A percentile compares a stretch with the other conserved stretches of the same genome.
These are phyloP conservation scores for Propithecus coquereli DNA, from an alignment of 2,113 vertebrate genomes.

Conservation along the genomic window DNA sequence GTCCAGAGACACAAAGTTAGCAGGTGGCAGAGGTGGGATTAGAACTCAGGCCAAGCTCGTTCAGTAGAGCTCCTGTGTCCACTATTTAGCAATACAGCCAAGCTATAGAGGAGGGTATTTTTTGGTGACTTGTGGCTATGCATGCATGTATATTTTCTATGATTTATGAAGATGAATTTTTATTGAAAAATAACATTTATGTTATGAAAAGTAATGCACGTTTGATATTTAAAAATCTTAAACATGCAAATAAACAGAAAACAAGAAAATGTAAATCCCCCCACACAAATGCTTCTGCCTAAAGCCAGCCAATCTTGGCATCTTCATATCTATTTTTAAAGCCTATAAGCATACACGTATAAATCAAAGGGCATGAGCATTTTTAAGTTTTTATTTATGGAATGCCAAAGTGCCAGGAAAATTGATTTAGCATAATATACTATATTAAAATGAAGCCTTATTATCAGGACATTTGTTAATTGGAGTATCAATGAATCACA, in stretches of 20 bases:
- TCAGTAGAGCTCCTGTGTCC: not conserved
- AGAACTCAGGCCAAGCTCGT: not conserved
- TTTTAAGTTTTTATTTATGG: constrained; percentile 6
- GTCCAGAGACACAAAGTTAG: not conserved
- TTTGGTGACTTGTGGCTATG: not conserved
- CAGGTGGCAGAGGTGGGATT: not conserved
- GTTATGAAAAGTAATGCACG: not conserved
- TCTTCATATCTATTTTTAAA: not conserved
- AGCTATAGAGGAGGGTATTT: not conserved
- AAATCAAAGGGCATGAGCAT: not conserved
- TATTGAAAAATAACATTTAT: not conserved
- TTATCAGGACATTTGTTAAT: constrained; percentile 3
- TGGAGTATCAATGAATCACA: not conserved
- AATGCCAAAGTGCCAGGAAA: not conserved
- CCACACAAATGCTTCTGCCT: not conserved
- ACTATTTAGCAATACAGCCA: not conserved
- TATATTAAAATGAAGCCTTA: not conserved
- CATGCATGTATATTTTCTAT: not conserved
- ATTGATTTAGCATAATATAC: not conserved
- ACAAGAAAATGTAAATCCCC: not conserved
- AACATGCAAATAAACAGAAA: not conserved
- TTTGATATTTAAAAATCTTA: not conserved
- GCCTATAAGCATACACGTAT: not conserved
- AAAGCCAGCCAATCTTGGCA: not conserved
- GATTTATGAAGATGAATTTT: not conserved